Evolutionary conservation across 2,113 vertebrate species (phyloP), one percentile per base, ranked within the genome.

Genomic region (Istiophorus platypterus): DNA sequence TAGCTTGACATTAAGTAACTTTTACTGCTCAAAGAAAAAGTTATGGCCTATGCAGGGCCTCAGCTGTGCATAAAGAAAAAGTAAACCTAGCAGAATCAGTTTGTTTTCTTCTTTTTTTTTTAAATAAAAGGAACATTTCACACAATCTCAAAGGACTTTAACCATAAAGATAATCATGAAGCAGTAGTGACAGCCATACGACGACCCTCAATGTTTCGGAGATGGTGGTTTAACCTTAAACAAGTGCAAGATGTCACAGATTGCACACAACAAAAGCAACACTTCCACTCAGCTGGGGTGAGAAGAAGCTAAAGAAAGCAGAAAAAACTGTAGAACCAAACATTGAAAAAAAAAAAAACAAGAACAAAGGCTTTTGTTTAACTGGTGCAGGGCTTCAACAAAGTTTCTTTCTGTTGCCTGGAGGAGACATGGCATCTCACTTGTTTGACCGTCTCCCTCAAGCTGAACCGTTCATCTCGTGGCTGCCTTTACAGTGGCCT

Each of bases 21-120:
- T 78, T 87, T 88, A 91, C 91, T 93, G 91, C 90, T 90, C 80
- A 86, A 66, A 85, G 49, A 74, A 86, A 83, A 81, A 37, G 66
- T 86, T 83, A 80, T 24, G 80, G 88, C 80, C 86, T 81, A 39
- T 86, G 87, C 78, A 80, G 84, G 90, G 85, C 88, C 81, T 89
- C 31, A 39, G 78, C 80, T 91, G 85, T 87, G 88, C 83, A 87
- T 72, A 72, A 78, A 76, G 68, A 78, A 59, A 71, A 75, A 78
- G 31, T 51, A 77, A 85, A 91, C 34, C 62, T 71, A 79, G 64
- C 31, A 63, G 78, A 87, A 62, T 51, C 29, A 12, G 51, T 74
- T 86, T 34, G 27, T 52, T 70, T 76, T 58, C n/a, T n/a, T n/a
- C n/a, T 31, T 87, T 37, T 47, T 56, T 74, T 74, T 45, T 15